Conservation (phyloP, 2,797 vertebrate species). For the Hypotaenidia okinawae region DNA sequence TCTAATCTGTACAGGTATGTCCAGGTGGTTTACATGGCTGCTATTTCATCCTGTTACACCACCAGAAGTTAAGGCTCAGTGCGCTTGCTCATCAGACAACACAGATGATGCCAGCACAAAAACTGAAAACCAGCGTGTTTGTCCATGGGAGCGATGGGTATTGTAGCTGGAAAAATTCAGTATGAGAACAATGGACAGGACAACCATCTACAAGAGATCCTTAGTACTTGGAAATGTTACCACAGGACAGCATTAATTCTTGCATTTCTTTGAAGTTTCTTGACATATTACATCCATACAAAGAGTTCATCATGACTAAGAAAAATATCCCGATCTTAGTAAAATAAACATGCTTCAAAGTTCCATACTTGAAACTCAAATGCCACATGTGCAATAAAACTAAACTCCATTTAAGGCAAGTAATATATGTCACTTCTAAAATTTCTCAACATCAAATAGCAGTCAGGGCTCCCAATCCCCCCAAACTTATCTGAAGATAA, state of each 20-base stretch:
- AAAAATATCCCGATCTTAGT: conserved; percentile 48
- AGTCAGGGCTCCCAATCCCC: conserved; percentile 26
- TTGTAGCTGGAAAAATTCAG: background rate
- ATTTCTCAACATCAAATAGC: conserved; percentile 38
- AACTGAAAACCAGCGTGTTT: background rate
- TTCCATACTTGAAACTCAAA: conserved; percentile 56
- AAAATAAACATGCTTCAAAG: conserved; percentile 56
- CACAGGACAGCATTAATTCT: conserved; percentile 28
- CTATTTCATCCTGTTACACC: background rate
- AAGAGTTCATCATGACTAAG: conserved; percentile 49
- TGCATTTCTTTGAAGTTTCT: conserved; percentile 36
- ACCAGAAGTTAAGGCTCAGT: conserved; percentile 44
- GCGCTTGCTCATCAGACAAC: conserved; percentile 20
- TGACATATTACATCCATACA: conserved; percentile 35
- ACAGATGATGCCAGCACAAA: background rate
- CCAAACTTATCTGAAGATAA: conserved; percentile 43
- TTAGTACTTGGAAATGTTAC: conserved; percentile 19
- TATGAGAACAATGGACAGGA: background rate
- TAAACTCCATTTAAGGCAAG: conserved; percentile 60
- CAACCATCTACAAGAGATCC: conserved; percentile 17
- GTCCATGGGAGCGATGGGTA: background rate
- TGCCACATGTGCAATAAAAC: conserved; percentile 46
- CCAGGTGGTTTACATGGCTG: background rate
- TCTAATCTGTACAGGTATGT: background rate
- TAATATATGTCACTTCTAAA: conserved; percentile 1